These are phyloP conservation scores for Polydrusus tereticollis DNA, from an alignment of 2,888 invertebrate genomes.

Conservation along the genomic window DNA sequence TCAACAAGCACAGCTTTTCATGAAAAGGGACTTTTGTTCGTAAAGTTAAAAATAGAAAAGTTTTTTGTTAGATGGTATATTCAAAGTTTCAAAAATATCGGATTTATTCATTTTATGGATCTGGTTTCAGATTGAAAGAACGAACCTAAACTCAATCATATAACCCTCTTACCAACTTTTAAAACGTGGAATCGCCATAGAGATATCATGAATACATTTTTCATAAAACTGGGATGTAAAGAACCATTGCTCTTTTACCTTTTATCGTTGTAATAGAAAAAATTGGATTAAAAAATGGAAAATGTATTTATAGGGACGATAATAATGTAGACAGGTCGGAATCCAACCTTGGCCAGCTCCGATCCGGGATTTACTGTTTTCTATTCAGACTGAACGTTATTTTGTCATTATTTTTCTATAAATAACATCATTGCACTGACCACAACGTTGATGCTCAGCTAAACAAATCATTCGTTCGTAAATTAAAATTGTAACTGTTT, in stretches of 20 bases:
- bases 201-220: too few relatives aligned
- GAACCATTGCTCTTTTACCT: neutral
- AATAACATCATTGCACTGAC: conserved; percentile 44
- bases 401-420: conserved; percentile 47
- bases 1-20: too few relatives aligned
- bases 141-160: too few relatives aligned
- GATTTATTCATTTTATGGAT: too few relatives aligned
- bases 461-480: conserved; percentile 29
- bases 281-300: neutral
- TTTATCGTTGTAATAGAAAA: neutral
- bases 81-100: too few relatives aligned
- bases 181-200: too few relatives aligned
- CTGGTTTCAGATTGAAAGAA: too few relatives aligned
- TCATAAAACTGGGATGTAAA: neutral
- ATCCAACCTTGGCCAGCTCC: conserved; percentile 39
- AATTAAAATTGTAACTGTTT: conserved; percentile 14
- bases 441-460: conserved; percentile 36
- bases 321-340: conserved; percentile 28
- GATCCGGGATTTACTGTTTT: conserved; percentile 42
- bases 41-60: too few relatives aligned
- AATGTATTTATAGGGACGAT: conserved; percentile 34
- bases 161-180: too few relatives aligned
- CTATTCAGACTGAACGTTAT: conserved; percentile 43
- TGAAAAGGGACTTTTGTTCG: too few relatives aligned
- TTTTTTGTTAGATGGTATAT: too few relatives aligned